Conservation (phyloP, 1,140 invertebrate species). For the Harlomillsia oculata region DNA sequence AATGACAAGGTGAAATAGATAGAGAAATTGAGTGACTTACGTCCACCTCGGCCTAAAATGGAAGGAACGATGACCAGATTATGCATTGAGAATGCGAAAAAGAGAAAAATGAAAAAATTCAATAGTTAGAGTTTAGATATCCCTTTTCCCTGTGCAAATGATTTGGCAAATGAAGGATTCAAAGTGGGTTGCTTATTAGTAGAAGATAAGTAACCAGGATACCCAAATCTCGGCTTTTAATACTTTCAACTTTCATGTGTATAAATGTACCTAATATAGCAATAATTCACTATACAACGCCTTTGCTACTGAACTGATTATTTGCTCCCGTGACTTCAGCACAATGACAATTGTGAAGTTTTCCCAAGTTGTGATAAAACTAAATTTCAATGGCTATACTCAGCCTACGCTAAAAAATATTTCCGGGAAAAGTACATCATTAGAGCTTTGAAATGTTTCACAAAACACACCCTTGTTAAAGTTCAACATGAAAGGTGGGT, state of each 20-base stretch:
- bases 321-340: background rate
- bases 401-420: too few species aligned
- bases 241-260: background rate
- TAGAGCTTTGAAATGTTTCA: too few species aligned
- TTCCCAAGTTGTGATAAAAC: too few species aligned
- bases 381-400: too few species aligned
- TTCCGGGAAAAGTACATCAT: too few species aligned
- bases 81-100: conserved; percentile 9
- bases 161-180: background rate
- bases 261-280: conserved; percentile 6
- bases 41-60: conserved; percentile 31
- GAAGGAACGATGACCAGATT: conserved; percentile 11
- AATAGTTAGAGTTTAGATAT: conserved; percentile 5
- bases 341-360: too few species aligned
- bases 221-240: background rate
- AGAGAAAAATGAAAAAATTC: conserved; percentile 8
- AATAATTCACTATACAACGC: background rate
- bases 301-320: background rate
- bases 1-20: conserved; percentile 3
- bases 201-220: too few species aligned
- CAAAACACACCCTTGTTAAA: too few species aligned
- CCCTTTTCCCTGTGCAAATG: background rate
- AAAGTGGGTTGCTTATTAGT: background rate
- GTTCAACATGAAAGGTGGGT: too few species aligned
- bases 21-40: conserved; percentile 26